Base-by-base conservation (phyloP, 2,888 invertebrate species). In the Leptothorax acervorum region DNA sequence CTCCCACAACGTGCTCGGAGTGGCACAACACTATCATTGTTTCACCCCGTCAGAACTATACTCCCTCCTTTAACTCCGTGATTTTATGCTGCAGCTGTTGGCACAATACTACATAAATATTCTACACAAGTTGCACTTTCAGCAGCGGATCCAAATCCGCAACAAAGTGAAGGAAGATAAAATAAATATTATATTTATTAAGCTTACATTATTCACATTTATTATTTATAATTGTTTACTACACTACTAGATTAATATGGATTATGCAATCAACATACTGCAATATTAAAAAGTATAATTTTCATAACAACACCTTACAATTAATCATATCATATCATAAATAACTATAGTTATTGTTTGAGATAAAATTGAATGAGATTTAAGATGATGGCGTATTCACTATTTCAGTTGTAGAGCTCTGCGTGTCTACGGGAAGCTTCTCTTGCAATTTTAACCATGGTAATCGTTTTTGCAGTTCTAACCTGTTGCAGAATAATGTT, bases 401-500 rank as follows among this genome's bases (percentile, higher is more conserved):
- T 48, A 91, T 87, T 89, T 94, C 94, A 35, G 94, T 93, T 23
- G 93, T 94, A 31, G 93, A 94, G 70, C 92, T 92, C 51, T 90
- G 86, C 78, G 92, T 87, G n/a, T 93, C 92, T 4, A 90, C 74
- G 8, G 92, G 88, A 48, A 93, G 86, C 73, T 94, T 93, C 85
- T 95, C 95, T 86, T 94, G 94, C n/a, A 95, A 85, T 73, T 94
- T 94, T 65, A 95, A 66, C 97, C 97, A 98, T 1, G 98, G 98
- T 93, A 98, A 96, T 86, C 97, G 96, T 89, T 97, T 97, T 93
- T 98, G 97, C 81, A 98, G 95, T 94, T 98, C 98, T 95, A 97
- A 95, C 91, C 97, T 97, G 28, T 74, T 23, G 18, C 3, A 18
- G 2, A 86, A 39, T 23, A 15, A n/a, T 12, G 2, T 39, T 63